These are phyloP conservation scores for Nudaria mundana DNA, from an alignment of 2,888 invertebrate genomes.

Conservation along the genomic window DNA sequence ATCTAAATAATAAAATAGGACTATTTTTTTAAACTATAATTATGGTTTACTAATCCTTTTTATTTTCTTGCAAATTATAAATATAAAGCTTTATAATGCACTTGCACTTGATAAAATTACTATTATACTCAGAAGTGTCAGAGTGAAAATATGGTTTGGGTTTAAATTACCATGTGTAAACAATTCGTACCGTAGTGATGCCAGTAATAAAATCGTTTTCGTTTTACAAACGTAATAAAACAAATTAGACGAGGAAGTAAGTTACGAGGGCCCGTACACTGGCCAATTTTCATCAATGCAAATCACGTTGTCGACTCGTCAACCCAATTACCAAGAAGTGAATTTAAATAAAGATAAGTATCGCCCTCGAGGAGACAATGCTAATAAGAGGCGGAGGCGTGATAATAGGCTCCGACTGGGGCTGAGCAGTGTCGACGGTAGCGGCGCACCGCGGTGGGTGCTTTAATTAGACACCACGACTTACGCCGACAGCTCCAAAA, in stretches of 20 bases:
- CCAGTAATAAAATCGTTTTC: slow-evolving; percentile 42
- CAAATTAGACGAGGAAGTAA: slow-evolving; percentile 67
- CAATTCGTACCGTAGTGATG: slow-evolving; percentile 16
- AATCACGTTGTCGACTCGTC: slow-evolving; percentile 82
- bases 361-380: slow-evolving; percentile 80
- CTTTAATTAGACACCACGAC: slow-evolving; percentile 78
- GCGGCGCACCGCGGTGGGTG: slow-evolving; percentile 63
- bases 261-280: slow-evolving; percentile 60
- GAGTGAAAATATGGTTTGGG: slow-evolving; percentile 5
- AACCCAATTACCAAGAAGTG: slow-evolving; percentile 82
- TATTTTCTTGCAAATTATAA: slow-evolving; percentile 37
- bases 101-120: too few species aligned
- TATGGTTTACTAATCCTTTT: slow-evolving; percentile 38
- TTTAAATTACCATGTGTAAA: slow-evolving; percentile 26
- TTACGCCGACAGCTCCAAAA: slow-evolving; percentile 72
- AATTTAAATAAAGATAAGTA: slow-evolving; percentile 82
- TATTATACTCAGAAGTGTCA: background rate
- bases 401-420: slow-evolving; percentile 76
- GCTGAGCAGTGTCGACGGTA: slow-evolving; percentile 27
- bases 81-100: too few species aligned
- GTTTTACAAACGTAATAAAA: slow-evolving; percentile 68
- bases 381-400: slow-evolving; percentile 78
- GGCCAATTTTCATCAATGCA: slow-evolving; percentile 80
- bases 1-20: too few species aligned
- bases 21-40: too few species aligned